Conservation (phyloP, 2,888 invertebrate genomes). For the Eumacrocentrus americanus region DNA sequence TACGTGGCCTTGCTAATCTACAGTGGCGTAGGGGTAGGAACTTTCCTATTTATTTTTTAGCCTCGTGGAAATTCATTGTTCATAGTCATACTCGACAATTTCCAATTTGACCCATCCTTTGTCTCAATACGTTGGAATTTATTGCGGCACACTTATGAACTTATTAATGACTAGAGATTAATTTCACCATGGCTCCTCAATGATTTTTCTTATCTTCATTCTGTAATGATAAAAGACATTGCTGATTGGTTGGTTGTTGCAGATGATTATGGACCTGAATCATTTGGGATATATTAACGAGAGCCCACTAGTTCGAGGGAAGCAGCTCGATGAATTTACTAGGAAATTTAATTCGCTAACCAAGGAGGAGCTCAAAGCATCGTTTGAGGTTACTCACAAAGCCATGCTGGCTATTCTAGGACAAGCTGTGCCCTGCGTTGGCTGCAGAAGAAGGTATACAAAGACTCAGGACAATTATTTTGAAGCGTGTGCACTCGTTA, state of each 20-base stretch:
- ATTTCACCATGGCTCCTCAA: too few relatives aligned
- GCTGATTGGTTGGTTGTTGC: constrained; percentile 31
- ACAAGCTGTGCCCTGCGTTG: constrained; percentile 93
- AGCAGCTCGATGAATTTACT: constrained; percentile 84
- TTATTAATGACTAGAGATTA: too few relatives aligned
- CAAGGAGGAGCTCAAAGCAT: constrained; percentile 77
- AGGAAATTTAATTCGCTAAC: constrained; percentile 81
- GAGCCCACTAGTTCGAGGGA: constrained; percentile 78
- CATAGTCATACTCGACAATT: constrained; percentile 1
- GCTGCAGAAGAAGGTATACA: constrained; percentile 87
- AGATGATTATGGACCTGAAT: constrained; percentile 95
- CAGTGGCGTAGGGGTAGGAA: constrained; percentile 19
- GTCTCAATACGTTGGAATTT: too few relatives aligned
- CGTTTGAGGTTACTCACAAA: constrained; percentile 81
- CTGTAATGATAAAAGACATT: neutral
- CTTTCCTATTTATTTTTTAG: neutral
- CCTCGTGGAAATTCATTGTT: constrained; percentile 3
- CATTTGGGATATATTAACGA: constrained; percentile 85
- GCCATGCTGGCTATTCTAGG: constrained; percentile 85
- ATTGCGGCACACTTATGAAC: too few relatives aligned
- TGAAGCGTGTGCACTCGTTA: too few relatives aligned
- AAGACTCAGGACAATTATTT: neutral
- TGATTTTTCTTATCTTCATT: neutral
- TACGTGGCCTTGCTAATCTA: neutral
- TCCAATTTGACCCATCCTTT: neutral